A percentile compares a stretch with the other conserved stretches of the same genome.
Conservation (phyloP, 2,113 vertebrate species). For the Pelusios castaneus region DNA sequence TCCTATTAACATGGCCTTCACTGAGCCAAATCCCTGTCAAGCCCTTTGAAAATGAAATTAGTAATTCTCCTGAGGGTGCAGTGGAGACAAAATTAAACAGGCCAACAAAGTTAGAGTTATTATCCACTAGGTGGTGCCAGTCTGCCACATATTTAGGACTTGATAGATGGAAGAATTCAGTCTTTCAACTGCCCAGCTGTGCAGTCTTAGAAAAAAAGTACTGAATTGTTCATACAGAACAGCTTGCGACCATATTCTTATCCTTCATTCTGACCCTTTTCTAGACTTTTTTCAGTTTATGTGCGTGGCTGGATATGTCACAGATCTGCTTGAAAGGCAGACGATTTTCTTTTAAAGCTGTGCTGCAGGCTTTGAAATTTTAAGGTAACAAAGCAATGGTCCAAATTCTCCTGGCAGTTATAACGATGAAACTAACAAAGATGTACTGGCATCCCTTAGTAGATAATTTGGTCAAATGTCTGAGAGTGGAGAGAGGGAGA, state of each 20-base stretch:
- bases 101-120: accelerated
- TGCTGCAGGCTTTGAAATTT: background rate
- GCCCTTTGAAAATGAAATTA: background rate
- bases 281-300: background rate
- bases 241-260: background rate
- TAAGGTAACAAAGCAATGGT: background rate
- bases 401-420: background rate
- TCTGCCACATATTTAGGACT: accelerated
- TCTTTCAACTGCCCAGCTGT: background rate
- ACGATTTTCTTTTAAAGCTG: background rate
- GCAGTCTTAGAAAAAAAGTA: accelerated
- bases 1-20: background rate
- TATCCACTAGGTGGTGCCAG: conserved; percentile 2
- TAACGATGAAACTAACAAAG: background rate
- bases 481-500: background rate
- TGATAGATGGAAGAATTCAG: accelerated
- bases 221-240: background rate
- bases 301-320: background rate
- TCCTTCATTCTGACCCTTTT: background rate
- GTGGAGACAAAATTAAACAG: accelerated
- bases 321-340: background rate
- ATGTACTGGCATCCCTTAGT: background rate
- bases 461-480: background rate
- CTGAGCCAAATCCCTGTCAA: background rate
- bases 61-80: background rate